A percentile compares a stretch with the other conserved stretches of the same genome.
These are phyloP conservation scores for Nothocercus nigrocapillus DNA, from an alignment of 2,113 vertebrate genomes.

Conservation along the genomic window DNA sequence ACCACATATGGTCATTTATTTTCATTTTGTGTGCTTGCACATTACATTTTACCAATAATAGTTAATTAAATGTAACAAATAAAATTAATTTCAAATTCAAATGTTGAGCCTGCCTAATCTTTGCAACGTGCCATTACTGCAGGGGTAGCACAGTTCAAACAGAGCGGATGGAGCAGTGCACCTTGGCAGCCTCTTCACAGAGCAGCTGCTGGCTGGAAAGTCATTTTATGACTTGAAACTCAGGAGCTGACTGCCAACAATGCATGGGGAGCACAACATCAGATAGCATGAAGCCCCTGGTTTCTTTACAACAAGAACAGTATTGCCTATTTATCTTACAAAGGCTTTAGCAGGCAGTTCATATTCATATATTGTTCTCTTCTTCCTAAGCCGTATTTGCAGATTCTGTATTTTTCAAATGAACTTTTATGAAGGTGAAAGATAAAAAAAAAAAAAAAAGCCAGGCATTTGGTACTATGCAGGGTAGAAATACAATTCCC, in stretches of 20 bases:
- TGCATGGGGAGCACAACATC: background rate
- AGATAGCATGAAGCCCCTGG: background rate
- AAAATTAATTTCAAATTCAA: slow-evolving; percentile 35
- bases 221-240: background rate
- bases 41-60: background rate
- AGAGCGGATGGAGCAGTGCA: background rate
- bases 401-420: slow-evolving; percentile 19
- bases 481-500: slow-evolving; percentile 14
- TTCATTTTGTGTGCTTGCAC: background rate
- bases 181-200: background rate
- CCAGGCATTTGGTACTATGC: background rate
- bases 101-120: background rate
- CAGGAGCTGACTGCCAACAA: background rate
- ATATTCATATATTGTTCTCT: slow-evolving; percentile 4
- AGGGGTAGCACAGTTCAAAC: background rate
- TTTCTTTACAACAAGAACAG: background rate
- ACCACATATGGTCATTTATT: background rate
- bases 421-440: slow-evolving; percentile 5
- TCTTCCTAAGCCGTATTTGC: background rate
- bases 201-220: background rate
- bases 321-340: background rate
- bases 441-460: slow-evolving; percentile 19
- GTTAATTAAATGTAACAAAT: slow-evolving; percentile 37
- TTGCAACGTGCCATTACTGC: background rate
- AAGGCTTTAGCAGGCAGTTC: background rate